Evolutionary conservation across 2,113 vertebrate species (phyloP), one percentile per base, ranked within the genome.

Genomic region (Lota lota): DNA sequence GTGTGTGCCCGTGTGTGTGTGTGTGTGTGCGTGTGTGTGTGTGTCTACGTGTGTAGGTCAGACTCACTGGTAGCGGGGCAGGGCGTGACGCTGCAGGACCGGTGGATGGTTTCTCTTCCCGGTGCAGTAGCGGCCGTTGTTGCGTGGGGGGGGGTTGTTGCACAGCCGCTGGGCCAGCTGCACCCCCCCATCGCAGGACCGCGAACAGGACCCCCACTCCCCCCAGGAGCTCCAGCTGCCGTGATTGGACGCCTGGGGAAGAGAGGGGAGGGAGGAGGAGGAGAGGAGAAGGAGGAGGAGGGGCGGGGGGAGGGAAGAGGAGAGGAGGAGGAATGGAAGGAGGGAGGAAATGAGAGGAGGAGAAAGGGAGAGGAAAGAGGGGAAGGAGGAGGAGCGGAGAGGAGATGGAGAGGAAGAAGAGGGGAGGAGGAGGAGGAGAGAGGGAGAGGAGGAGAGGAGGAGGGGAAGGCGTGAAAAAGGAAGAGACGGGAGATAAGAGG

Each of bases 211-310:
- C 7, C 97, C 97, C 97, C 97, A 99, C 0, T 95, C 68, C 0
- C 97, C 97, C 97, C 97, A 99, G 5, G 96, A 96, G 0, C 97
- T 98, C 97, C 97, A 99, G 88, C 95, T 98, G 59, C 97, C 97
- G 0, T 99, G 95, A 78, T 94, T 97, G 33, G 97, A 97, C 47
- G 93, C 93, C 97, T 99, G 89, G 60, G 61, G 63, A 20, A 40
- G 20, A 17, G 15, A 56, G 21, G 17, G 18, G 57, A 19, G 18
- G 12, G 7, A 22, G 24, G 63, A 40, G 40, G 11, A 20, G 1
- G 85, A 18, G 0, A 19, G 16, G 19, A 47, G 60, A 21, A 2
- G 21, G 15, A 47, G 57, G 62, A 22, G 19, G 24, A 54, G 33
- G 94, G 94, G 70, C 97, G 99, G 0, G 94, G 90, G 59, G 24